These are phyloP conservation scores for Cryptops parisi DNA, from an alignment of 2,888 invertebrate genomes.

Conservation along the genomic window DNA sequence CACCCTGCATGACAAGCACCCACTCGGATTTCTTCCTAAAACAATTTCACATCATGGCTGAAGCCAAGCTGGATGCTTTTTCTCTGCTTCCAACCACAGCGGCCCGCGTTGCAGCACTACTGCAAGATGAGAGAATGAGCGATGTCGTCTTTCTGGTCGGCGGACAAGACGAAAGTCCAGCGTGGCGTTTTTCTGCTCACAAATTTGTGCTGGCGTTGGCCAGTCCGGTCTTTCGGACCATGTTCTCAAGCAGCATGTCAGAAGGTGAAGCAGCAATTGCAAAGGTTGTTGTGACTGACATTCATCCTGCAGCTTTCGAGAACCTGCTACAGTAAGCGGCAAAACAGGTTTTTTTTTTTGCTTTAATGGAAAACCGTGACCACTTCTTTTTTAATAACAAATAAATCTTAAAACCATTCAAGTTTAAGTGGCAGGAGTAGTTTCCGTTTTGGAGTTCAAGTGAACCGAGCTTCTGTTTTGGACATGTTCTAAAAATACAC, in stretches of 20 bases:
- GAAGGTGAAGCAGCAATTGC: slow-evolving; percentile 31
- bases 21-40: too few relatives aligned
- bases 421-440: too few relatives aligned
- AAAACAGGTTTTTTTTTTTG: too few relatives aligned
- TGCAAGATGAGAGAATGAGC: slow-evolving; percentile 31
- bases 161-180: slow-evolving; percentile 30
- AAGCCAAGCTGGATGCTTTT: not conserved
- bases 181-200: slow-evolving; percentile 52
- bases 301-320: slow-evolving; percentile 51
- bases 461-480: too few relatives aligned
- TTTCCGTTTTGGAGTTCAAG: too few relatives aligned
- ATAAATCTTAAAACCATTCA: too few relatives aligned
- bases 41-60: too few relatives aligned
- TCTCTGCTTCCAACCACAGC: slow-evolving; percentile 8
- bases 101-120: slow-evolving; percentile 5
- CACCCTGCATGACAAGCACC: too few relatives aligned
- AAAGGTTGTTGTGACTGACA: slow-evolving; percentile 38
- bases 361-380: too few relatives aligned
- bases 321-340: slow-evolving; percentile 41
- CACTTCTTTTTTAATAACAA: too few relatives aligned
- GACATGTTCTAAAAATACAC: too few relatives aligned
- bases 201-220: slow-evolving; percentile 45
- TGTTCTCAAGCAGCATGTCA: slow-evolving; percentile 37
- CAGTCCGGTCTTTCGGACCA: slow-evolving; percentile 48
- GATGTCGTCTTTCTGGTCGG: slow-evolving; percentile 51